These are phyloP conservation scores for Subacronicta megacephala DNA, from an alignment of 2,888 invertebrate species.

Conservation along the genomic window DNA sequence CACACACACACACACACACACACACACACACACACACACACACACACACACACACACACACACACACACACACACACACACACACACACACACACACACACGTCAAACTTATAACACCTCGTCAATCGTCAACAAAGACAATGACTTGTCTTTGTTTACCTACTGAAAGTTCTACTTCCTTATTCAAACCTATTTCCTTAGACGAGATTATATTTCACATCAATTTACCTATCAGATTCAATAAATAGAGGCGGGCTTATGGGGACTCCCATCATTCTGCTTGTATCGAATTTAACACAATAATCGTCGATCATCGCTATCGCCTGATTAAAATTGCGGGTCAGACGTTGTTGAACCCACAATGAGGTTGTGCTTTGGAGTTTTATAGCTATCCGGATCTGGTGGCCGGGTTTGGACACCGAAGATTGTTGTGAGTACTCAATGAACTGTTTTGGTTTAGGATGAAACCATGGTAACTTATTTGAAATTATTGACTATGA, in stretches of 20 bases:
- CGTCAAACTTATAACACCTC: too few relatives aligned
- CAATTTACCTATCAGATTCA: constrained; percentile 55
- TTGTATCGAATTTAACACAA: constrained; percentile 58
- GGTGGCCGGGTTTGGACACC: constrained; percentile 24
- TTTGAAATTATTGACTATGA: too few relatives aligned
- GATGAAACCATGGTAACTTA: too few relatives aligned
- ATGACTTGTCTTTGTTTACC: background rate
- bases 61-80: too few relatives aligned
- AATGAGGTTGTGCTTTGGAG: constrained; percentile 27
- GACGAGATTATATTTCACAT: constrained; percentile 45
- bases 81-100: too few relatives aligned
- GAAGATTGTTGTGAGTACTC: constrained; percentile 13
- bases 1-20: too few relatives aligned
- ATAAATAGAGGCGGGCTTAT: constrained; percentile 45
- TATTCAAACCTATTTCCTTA: constrained; percentile 7
- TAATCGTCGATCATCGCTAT: constrained; percentile 65
- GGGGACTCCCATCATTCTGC: constrained; percentile 47
- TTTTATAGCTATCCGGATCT: constrained; percentile 42
- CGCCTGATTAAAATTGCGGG: constrained; percentile 66
- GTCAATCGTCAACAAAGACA: too few relatives aligned
- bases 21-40: too few relatives aligned
- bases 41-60: too few relatives aligned
- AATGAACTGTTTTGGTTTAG: background rate
- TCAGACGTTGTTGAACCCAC: constrained; percentile 61
- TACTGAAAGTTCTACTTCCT: constrained; percentile 1